Evolutionary conservation across 2,888 invertebrate species (phyloP), one percentile per base, ranked within the genome.

Genomic region (Ormyrus thymus): DNA sequence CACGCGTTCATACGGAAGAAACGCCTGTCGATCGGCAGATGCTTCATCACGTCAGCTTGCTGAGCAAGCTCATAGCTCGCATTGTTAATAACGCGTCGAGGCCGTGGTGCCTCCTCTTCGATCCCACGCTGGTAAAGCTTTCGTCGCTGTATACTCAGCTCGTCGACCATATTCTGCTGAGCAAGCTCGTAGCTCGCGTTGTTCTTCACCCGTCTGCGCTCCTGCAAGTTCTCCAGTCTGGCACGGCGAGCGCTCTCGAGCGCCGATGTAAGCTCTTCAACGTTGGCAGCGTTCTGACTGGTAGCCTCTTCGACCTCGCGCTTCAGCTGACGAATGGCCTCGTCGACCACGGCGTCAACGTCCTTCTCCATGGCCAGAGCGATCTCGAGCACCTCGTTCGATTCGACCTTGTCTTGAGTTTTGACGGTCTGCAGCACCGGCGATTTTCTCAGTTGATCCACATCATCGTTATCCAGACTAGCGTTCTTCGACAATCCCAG

Each of bases 31-130:
- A 61, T 81, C 43, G 87, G 85, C 48, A 87, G 46, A 10, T 84
- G 81, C 43, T 85, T 86, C 71, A 89, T 85, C 76, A 86, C 87
- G 73, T 89, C 89, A 69, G 83, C 84, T 80, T 90, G 90, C 61
- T 90, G 89, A 0, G 90, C 89, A 7, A 90, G 78, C 70, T 90
- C 90, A 83, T 90, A 90, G 59, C 90, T 90, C 0, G 90, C 89
- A 79, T 89, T 89, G 72, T 89, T 90, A 80, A 87, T 88, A 43
- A 87, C 85, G n/a, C 82, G 83, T 79, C 7, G 9, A 79, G 76
- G 66, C 81, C 80, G 13, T 81, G 53, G 5, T 82, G 81, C 13
- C 65, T 13, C 29, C 53, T 29, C 4, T 83, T 61, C 45, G 10
- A 43, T 48, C 10, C 56, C 51, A 4, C 51, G 29, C 11, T 58